Evolutionary conservation across 2,888 invertebrate species (phyloP), one percentile per base, ranked within the genome.

Genomic region (Sminthurinus aureus): DNA sequence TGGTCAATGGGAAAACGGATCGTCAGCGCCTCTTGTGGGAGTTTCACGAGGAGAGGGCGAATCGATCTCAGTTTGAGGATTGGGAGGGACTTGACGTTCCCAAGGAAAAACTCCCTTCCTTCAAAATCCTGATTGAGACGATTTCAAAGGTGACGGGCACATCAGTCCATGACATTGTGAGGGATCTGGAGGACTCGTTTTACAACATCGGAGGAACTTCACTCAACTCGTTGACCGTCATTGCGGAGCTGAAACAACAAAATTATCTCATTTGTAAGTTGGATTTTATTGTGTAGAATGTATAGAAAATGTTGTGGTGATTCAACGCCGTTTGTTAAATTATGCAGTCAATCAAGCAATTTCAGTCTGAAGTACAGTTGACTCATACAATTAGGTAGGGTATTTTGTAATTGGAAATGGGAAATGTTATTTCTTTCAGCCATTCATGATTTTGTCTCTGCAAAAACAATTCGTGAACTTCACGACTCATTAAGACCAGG

Each of bases 1-100:
- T 96, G 52, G 95, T 96, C 0, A 97, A 96, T 89, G 97, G 96
- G 0, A 97, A 97, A 91, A 94, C 94, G 11, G 96, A 97, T 90
- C 92, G 96, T 64, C 96, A 96, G 89, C 91, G 93, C 0, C 90
- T 97, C 58, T 90, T 96, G 80, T 94, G 94, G 89, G 92, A 93
- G 89, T 96, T 95, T 89, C 89, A 89, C 24, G 94, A 95, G 90
- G 93, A 86, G 26, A 73, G 51, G n/a, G 8, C 52, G 52, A 64
- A 73, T 20, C 93, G 93, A 12, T 64, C 0, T 50, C 9, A 11
- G 71, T 83, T 84, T 64, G 82, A 85, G 8, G 87, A 88, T 93
- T 94, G 82, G 94, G 95, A 90, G 94, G 94, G 89, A 91, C 92
- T 0, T 93, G 93, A 0, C 93, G 93, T 96, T 0, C 91, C 93